Evolutionary conservation across 1,140 invertebrate genomes (phyloP).

Genomic region (Leguminivora glycinivorella): DNA sequence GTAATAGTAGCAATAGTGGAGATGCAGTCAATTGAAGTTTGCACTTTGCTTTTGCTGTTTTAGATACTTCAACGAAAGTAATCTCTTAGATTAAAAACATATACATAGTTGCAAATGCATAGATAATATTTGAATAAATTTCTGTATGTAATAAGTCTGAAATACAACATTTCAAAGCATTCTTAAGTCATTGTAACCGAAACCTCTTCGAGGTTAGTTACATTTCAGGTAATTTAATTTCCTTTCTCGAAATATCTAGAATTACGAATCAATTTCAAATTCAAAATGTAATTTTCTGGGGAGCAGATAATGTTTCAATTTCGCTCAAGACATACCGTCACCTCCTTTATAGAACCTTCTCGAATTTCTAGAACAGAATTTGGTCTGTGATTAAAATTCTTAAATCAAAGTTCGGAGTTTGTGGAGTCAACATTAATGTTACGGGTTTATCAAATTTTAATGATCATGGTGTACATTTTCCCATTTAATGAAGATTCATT

Average conservation of each 20-base stretch:
- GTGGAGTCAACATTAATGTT: conserved; percentile 27
- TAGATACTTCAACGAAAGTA: background rate
- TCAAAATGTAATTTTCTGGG: conserved; percentile 63
- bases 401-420: conserved; percentile 13
- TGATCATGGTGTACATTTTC: conserved; percentile 19
- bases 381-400: conserved; percentile 24
- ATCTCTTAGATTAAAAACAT: background rate
- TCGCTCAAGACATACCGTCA: conserved; percentile 44
- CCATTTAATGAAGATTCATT: conserved; percentile 18
- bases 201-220: background rate
- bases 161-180: background rate
- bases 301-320: conserved; percentile 56
- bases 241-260: conserved; percentile 46
- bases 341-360: conserved; percentile 1
- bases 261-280: conserved; percentile 58
- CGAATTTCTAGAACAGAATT: conserved; percentile 15
- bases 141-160: background rate
- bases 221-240: conserved; percentile 17
- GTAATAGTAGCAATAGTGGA: background rate
- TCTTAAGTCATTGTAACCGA: background rate
- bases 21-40: background rate
- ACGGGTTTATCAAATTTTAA: conserved; percentile 19
- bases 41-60: background rate
- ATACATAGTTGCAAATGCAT: background rate
- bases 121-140: background rate